phyloP scores from a whole-genome alignment of 2,888 invertebrate species.

The Platerodrilus igneus region DNA sequence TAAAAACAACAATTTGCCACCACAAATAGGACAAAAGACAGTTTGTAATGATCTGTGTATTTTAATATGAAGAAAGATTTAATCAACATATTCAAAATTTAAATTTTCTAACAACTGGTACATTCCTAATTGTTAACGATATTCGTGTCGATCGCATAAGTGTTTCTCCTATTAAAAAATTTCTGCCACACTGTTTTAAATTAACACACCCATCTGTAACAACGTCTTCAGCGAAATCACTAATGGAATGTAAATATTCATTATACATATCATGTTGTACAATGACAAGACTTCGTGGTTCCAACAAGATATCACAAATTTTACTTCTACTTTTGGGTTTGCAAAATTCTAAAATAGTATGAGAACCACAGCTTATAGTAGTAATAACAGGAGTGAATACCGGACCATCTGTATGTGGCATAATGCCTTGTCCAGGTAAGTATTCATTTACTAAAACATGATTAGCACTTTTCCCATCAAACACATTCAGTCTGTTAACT shows the following conservation, averaged over 20 bases:
- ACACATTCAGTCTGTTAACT: conserved; percentile 63
- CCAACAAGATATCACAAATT: conserved; percentile 73
- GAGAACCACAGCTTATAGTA: conserved; percentile 88
- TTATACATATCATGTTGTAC: conserved; percentile 79
- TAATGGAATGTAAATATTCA: conserved; percentile 82
- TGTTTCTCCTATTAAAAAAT: conserved; percentile 53
- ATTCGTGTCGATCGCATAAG: conserved; percentile 67
- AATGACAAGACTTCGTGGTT: conserved; percentile 83
- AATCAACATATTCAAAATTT: conserved; percentile 53
- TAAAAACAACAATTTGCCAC: too few relatives aligned
- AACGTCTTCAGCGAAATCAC: conserved; percentile 62
- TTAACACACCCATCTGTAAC: conserved; percentile 60
- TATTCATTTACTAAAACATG: conserved; percentile 96
- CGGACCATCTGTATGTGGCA: conserved; percentile 96
- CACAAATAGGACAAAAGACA: too few relatives aligned
- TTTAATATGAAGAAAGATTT: too few relatives aligned
- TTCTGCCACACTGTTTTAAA: conserved; percentile 57
- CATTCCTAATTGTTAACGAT: conserved; percentile 89
- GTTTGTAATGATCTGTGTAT: too few relatives aligned
- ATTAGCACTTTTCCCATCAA: conserved; percentile 74
- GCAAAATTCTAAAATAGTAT: conserved; percentile 84
- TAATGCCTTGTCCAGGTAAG: conserved; percentile 87
- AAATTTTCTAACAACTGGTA: conserved; percentile 79
- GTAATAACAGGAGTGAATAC: conserved; percentile 89
- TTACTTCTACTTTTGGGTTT: conserved; percentile 48